phyloP scores from a whole-genome alignment of 1,140 invertebrate genomes.

The Vollenhovia emeryi region DNA sequence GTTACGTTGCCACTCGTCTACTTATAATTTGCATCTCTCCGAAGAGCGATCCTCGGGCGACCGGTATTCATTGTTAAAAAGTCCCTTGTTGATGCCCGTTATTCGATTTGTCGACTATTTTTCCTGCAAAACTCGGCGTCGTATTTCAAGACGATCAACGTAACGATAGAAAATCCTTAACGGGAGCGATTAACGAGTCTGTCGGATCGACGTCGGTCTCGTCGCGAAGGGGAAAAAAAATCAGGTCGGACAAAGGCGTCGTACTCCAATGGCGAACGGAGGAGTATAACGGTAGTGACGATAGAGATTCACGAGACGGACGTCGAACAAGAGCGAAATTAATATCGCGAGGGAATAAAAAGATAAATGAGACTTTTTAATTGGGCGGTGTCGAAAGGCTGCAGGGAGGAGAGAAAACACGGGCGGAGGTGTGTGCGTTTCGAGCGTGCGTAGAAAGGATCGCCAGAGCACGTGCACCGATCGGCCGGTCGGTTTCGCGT shows the following conservation, averaged over 20 bases:
- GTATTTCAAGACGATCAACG: background rate
- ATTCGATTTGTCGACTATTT: background rate
- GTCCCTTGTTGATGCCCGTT: background rate
- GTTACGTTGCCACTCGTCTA: background rate
- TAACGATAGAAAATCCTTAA: background rate
- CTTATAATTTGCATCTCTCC: conserved; percentile 7
- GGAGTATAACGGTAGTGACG: conserved; percentile 30
- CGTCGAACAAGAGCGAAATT: conserved; percentile 54
- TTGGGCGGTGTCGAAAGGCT: conserved; percentile 66
- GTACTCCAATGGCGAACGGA: conserved; percentile 28
- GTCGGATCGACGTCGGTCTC: background rate
- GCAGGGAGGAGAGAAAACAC: conserved; percentile 1
- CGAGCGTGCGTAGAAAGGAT: background rate
- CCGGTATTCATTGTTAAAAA: background rate
- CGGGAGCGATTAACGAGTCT: background rate
- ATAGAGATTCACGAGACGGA: conserved; percentile 61
- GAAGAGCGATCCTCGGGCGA: background rate
- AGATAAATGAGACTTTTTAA: conserved; percentile 69
- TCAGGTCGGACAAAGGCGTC: conserved; percentile 1
- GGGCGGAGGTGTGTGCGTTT: background rate
- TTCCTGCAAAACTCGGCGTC: background rate
- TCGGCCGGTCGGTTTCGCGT: conserved; percentile 25
- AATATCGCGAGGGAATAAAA: conserved; percentile 59
- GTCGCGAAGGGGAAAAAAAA: conserved; percentile 14
- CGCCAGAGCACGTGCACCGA: conserved; percentile 36